Evolutionary conservation across 92 coral and sea anemone species (phyloP).

Genomic region (Palythoa grandis): DNA sequence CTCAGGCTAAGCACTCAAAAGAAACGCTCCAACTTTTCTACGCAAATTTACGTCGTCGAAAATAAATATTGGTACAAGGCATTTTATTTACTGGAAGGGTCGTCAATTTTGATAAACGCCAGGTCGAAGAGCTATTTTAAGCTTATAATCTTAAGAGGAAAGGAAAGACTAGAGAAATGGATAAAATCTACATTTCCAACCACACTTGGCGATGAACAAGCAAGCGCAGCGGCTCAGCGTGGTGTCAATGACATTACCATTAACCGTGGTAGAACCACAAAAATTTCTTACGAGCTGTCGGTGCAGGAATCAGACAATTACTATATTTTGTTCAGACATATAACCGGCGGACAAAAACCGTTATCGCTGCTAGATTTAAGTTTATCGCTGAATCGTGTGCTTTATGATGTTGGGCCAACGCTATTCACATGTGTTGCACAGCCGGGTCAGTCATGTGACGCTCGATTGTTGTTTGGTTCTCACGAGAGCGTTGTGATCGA

Average conservation of each 20-base stretch:
- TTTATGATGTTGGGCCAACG: slow-evolving; percentile 65
- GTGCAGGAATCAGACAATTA: slow-evolving; percentile 65
- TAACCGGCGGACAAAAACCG: slow-evolving; percentile 41
- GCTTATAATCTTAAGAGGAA: slow-evolving; percentile 82
- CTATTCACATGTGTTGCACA: slow-evolving; percentile 67
- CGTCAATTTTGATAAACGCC: slow-evolving; percentile 68
- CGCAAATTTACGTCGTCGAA: slow-evolving; percentile 64
- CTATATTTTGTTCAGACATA: slow-evolving; percentile 68
- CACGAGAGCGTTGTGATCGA: slow-evolving; percentile 70
- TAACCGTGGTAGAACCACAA: slow-evolving; percentile 50
- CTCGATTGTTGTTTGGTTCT: slow-evolving; percentile 72
- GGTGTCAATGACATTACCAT: not conserved
- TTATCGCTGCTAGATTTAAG: slow-evolving; percentile 52
- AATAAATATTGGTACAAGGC: slow-evolving; percentile 84
- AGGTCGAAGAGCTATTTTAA: slow-evolving; percentile 64
- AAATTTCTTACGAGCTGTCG: slow-evolving; percentile 65
- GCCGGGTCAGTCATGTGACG: slow-evolving; percentile 61
- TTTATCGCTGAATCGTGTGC: slow-evolving; percentile 60
- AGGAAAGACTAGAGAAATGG: slow-evolving; percentile 75
- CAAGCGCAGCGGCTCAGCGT: slow-evolving; percentile 1
- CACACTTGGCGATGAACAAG: slow-evolving; percentile 12
- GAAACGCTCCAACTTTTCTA: slow-evolving; percentile 65
- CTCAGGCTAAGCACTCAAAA: slow-evolving; percentile 39
- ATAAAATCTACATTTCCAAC: slow-evolving; percentile 16
- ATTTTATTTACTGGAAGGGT: slow-evolving; percentile 72